Base-by-base conservation (phyloP, 2,113 vertebrate genomes). In the Stomatorhinus ivindoensis region DNA sequence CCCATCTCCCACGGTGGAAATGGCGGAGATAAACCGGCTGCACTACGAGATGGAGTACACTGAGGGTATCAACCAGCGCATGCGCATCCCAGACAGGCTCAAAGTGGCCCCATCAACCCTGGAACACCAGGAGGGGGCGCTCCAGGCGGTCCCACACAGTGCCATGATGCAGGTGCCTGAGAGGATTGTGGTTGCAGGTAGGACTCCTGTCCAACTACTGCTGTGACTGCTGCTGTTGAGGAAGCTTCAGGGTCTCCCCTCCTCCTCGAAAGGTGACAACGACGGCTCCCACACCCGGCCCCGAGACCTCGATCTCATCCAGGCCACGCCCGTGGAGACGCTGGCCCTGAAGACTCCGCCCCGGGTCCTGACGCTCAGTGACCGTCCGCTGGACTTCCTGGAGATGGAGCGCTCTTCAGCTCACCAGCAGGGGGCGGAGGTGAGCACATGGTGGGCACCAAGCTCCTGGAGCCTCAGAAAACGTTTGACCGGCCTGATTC, bases 31-130 rank as follows among this genome's bases (percentile, higher is more conserved):
- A 1, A 99, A 96, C 94, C 97, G 98, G 31, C 98, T 99, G 91
- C 98, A 99, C 82, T 99, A 99, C 89, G 97, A 99, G 90, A 96
- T 99, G 92, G 97, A 99, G 3, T 99, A 99, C 95, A 99, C 98
- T 0, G 98, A 99, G 94, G 98, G 98, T 9, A 99, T 99, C 95
- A 99, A 97, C 92, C 98, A 99, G 94, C 96, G 96, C 90, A 99
- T 99, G 98, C 97, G 98, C 87, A 97, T 99, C 91, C 98, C 98
- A 0, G 97, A 99, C 93, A 99, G 97, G 90, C 96, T 99, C 76
- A 97, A 98, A 95, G 96, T 99, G 27, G 97, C 96, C 89, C 95
- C 97, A 76, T 96, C 94, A 4, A 93, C 92, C 4, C 86, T 94
- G 21, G 97, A 97, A 51, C 94, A 96, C 85, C 95, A 95, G 0